phyloP scores from a whole-genome alignment of 2,888 invertebrate species.

The Megamerina dolium region DNA sequence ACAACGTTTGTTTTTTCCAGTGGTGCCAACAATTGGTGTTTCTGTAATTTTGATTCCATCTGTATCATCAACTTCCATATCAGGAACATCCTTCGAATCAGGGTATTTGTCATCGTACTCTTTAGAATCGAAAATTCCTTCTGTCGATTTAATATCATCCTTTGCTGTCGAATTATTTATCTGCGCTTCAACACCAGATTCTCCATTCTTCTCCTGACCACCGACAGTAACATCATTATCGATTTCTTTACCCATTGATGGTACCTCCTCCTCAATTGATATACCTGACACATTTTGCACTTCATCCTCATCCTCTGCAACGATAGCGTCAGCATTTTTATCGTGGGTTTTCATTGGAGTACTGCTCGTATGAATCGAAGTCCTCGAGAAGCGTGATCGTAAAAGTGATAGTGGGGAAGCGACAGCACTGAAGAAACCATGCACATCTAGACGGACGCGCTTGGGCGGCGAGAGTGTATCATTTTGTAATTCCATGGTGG shows the following conservation, averaged over 20 bases:
- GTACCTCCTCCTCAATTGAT: slow-evolving; percentile 34
- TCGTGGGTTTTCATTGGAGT: slow-evolving; percentile 34
- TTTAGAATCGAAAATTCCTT: slow-evolving; percentile 4
- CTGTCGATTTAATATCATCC: too few species aligned
- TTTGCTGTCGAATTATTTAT: too few species aligned
- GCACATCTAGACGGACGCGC: slow-evolving; percentile 38
- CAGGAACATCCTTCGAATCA: too few species aligned
- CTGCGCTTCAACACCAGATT: too few species aligned
- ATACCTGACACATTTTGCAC: slow-evolving; percentile 41
- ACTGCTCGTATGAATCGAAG: slow-evolving; percentile 34
- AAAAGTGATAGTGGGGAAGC: slow-evolving; percentile 43
- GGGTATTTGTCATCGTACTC: slow-evolving; percentile 17
- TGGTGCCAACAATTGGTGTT: slow-evolving; percentile 21
- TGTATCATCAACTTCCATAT: slow-evolving; percentile 9
- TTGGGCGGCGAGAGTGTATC: slow-evolving; percentile 44
- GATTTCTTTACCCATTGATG: slow-evolving; percentile 26
- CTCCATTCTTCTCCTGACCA: too few species aligned
- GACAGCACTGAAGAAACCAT: slow-evolving; percentile 35
- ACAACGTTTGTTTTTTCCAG: slow-evolving; percentile 26
- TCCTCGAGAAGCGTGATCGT: slow-evolving; percentile 38
- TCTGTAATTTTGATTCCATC: slow-evolving; percentile 22
- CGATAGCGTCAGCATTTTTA: slow-evolving; percentile 23
- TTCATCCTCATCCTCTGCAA: slow-evolving; percentile 33
- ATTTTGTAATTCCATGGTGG: slow-evolving; percentile 31
- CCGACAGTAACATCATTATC: slow-evolving; percentile 7